These are phyloP conservation scores for Gastrophysa polygoni DNA, from an alignment of 2,888 invertebrate species.

Conservation along the genomic window DNA sequence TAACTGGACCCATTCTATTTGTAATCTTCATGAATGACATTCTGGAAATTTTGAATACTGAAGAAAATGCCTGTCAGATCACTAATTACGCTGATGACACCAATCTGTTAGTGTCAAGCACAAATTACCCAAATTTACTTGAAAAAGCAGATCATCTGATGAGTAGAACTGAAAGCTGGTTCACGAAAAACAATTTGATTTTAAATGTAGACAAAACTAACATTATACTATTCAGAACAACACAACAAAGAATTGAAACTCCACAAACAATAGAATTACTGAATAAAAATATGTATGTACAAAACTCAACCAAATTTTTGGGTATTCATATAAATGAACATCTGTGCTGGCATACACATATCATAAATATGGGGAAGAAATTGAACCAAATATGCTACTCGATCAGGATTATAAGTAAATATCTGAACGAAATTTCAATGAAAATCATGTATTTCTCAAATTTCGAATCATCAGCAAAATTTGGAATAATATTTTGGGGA, in stretches of 20 bases:
- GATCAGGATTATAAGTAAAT: neutral
- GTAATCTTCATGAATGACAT: conserved; percentile 10
- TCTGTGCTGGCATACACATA: neutral
- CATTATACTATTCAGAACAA: conserved; percentile 10
- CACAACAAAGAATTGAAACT: conserved; percentile 16
- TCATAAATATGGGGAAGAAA: neutral
- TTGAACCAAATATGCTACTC: neutral
- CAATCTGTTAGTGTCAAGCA: neutral
- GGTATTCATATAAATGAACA: conserved; percentile 1
- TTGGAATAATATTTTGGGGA: neutral
- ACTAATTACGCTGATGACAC: conserved; percentile 4
- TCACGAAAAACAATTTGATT: neutral
- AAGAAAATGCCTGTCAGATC: neutral
- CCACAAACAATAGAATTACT: conserved; percentile 10
- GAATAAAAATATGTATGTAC: neutral
- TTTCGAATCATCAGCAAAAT: too few species aligned
- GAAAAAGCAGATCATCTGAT: neutral
- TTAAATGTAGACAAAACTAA: conserved; percentile 10
- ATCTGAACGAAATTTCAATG: neutral
- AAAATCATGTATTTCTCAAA: too few species aligned
- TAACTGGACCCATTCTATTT: conserved; percentile 5
- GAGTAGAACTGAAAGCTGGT: neutral
- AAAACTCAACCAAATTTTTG: neutral
- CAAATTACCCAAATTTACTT: neutral
- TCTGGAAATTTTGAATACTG: neutral